A percentile compares a stretch with the other conserved stretches of the same genome.
These are phyloP conservation scores for Callocephalon fimbriatum DNA, from an alignment of 2,113 vertebrate genomes.

Conservation along the genomic window DNA sequence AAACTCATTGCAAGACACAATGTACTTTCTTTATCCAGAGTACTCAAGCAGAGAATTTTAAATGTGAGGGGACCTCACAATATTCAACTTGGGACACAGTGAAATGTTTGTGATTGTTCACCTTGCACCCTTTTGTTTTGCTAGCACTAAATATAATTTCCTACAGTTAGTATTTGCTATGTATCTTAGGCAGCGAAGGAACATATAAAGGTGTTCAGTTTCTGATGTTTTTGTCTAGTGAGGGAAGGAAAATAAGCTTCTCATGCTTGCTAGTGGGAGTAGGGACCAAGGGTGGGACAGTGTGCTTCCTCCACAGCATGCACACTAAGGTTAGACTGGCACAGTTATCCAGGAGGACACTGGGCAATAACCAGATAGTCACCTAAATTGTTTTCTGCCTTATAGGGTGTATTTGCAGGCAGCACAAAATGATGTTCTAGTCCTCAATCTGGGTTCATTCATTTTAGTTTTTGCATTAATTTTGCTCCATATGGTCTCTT, in stretches of 20 bases:
- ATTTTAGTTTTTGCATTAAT: neutral
- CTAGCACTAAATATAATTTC: neutral
- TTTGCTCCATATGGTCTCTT: neutral
- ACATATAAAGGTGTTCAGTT: neutral
- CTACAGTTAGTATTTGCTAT: neutral
- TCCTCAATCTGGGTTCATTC: neutral
- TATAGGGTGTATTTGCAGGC: neutral
- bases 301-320: neutral
- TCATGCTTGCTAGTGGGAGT: neutral
- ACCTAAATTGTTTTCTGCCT: neutral
- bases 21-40: neutral
- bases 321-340: neutral
- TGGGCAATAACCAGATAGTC: neutral
- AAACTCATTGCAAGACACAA: neutral
- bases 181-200: neutral
- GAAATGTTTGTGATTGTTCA: neutral
- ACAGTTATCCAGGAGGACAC: neutral
- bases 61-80: neutral
- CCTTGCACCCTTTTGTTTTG: neutral
- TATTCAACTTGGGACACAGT: neutral
- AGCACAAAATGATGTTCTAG: neutral
- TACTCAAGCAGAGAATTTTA: neutral
- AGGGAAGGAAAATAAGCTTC: neutral
- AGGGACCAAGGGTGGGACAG: neutral
- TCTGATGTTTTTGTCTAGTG: neutral